A percentile compares a stretch with the other conserved stretches of the same genome.
phyloP scores from a whole-genome alignment of 2,888 invertebrate species.

The Choreutis nemorana region DNA sequence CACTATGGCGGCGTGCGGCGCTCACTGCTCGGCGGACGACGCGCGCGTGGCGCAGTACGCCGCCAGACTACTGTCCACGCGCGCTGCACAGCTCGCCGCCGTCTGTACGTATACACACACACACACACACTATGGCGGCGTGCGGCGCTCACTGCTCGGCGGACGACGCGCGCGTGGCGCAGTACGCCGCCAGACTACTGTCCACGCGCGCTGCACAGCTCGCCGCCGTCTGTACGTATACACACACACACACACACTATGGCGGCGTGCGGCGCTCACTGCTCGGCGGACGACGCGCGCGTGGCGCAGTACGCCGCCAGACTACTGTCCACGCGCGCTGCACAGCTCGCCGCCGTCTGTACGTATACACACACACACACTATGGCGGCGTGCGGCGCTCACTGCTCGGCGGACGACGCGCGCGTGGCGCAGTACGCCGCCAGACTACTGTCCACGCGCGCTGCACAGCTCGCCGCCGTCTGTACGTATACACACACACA shows the following conservation, averaged over 20 bases:
- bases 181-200: slow-evolving; percentile 72
- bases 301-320: slow-evolving; percentile 73
- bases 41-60: slow-evolving; percentile 71
- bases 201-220: slow-evolving; percentile 78
- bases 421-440: slow-evolving; percentile 72
- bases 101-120: slow-evolving; percentile 73
- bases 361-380: no score
- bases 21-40: slow-evolving; percentile 45
- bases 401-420: slow-evolving; percentile 55
- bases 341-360: slow-evolving; percentile 77
- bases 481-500: no score
- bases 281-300: slow-evolving; percentile 59
- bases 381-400: slow-evolving; percentile 11
- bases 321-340: slow-evolving; percentile 74
- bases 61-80: slow-evolving; percentile 71
- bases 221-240: slow-evolving; percentile 73
- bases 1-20: slow-evolving; percentile 13
- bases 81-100: slow-evolving; percentile 77
- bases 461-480: slow-evolving; percentile 75
- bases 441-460: slow-evolving; percentile 72
- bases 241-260: no score
- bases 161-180: slow-evolving; percentile 70
- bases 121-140: no score
- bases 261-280: slow-evolving; percentile 10
- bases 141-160: slow-evolving; percentile 12